These are phyloP conservation scores for Hormiphora californensis DNA, from an alignment of 37 sponge, comb jelly and placozoan species.

Conservation along the genomic window DNA sequence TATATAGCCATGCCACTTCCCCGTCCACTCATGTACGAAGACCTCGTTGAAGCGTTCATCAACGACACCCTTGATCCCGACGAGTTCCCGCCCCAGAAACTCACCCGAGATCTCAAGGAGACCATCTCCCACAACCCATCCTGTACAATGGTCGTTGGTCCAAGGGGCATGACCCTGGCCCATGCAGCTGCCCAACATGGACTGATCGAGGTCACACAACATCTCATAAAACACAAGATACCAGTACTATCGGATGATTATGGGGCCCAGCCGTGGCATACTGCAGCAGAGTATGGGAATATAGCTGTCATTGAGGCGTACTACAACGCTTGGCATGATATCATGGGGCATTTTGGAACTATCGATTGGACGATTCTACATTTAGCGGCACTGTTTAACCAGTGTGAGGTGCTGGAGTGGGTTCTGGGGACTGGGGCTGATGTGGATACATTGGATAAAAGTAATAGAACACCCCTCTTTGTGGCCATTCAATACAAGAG, in stretches of 20 bases:
- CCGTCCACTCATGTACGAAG: too few relatives aligned
- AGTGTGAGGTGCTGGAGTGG: background rate
- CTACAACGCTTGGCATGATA: background rate
- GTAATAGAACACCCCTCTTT: background rate
- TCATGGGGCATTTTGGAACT: background rate
- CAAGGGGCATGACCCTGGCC: background rate
- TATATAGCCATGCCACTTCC: too few relatives aligned
- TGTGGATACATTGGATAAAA: background rate
- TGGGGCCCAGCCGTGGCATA: background rate
- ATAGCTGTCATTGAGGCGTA: background rate
- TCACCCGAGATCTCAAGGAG: too few relatives aligned
- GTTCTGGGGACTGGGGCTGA: background rate
- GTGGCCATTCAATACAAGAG: background rate
- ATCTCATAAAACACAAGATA: background rate
- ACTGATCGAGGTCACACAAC: background rate
- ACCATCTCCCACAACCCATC: too few relatives aligned
- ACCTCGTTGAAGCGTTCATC: too few relatives aligned
- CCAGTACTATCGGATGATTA: background rate
- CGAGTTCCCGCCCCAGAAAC: too few relatives aligned
- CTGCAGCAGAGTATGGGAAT: background rate
- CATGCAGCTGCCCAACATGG: background rate
- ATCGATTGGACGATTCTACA: background rate
- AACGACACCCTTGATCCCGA: too few relatives aligned
- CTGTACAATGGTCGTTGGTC: too few relatives aligned
- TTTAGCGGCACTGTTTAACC: background rate